Conservation (phyloP, 2,888 invertebrate genomes). For the Chrysolina americana region DNA sequence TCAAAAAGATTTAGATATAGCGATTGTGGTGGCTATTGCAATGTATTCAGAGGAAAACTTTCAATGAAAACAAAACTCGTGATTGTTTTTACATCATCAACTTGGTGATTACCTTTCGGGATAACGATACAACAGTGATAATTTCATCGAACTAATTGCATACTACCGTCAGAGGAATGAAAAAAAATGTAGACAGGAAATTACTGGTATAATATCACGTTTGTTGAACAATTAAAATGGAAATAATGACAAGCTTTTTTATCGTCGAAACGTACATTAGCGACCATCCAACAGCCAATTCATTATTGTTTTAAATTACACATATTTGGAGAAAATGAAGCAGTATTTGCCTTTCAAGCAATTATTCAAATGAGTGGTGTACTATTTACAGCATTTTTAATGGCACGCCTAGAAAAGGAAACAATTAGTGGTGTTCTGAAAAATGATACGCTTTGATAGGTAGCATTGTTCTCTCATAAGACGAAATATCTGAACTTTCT, state of each 20-base stretch:
- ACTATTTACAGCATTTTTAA: slow-evolving; percentile 43
- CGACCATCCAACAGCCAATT: slow-evolving; percentile 33
- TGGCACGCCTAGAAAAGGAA: slow-evolving; percentile 41
- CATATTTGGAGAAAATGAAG: slow-evolving; percentile 37
- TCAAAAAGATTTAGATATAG: no score
- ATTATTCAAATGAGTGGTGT: slow-evolving; percentile 37
- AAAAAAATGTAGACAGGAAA: slow-evolving; percentile 37
- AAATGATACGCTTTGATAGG: slow-evolving; percentile 30
- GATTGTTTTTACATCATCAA: neutral
- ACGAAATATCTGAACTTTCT: neutral
- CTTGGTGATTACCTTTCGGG: no score
- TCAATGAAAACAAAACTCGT: no score
- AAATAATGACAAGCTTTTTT: slow-evolving; percentile 36
- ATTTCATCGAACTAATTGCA: slow-evolving; percentile 6
- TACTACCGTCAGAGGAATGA: slow-evolving; percentile 28
- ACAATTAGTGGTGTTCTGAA: slow-evolving; percentile 39
- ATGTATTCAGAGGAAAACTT: no score
- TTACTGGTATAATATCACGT: slow-evolving; percentile 34
- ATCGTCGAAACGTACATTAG: slow-evolving; percentile 33
- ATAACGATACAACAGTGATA: slow-evolving; percentile 12
- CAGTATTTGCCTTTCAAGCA: slow-evolving; percentile 34
- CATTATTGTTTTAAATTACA: slow-evolving; percentile 47
- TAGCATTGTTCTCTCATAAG: neutral
- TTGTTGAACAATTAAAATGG: slow-evolving; percentile 35
- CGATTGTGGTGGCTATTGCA: no score